Evolutionary conservation across 2,797 vertebrate genomes (phyloP).

Genomic region (Ceryle rudis): DNA sequence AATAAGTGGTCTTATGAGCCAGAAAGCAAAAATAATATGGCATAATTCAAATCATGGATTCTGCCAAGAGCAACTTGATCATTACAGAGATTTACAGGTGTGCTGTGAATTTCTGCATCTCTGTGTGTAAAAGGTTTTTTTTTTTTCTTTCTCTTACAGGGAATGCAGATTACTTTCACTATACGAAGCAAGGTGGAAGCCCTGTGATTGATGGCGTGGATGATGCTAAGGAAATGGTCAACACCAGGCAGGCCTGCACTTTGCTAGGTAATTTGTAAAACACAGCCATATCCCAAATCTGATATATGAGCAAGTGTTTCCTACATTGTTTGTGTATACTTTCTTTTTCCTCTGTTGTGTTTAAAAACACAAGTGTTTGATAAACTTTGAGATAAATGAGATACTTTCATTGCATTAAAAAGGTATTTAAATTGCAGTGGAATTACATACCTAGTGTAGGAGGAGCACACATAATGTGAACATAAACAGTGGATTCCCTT

Average conservation of each 20-base stretch:
- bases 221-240: conserved; percentile 91
- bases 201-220: conserved; percentile 92
- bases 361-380: neutral
- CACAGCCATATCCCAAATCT: neutral
- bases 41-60: neutral
- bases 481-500: neutral
- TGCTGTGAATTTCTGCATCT: neutral
- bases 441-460: neutral
- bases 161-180: conserved; percentile 88
- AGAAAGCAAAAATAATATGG: neutral
- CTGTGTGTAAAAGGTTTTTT: neutral
- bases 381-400: neutral
- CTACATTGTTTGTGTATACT: neutral
- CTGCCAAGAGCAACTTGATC: neutral
- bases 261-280: conserved; percentile 86
- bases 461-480: neutral
- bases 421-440: neutral
- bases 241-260: conserved; percentile 90
- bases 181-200: conserved; percentile 92
- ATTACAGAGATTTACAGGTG: neutral
- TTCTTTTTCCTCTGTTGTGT: neutral
- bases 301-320: neutral
- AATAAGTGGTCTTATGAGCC: neutral
- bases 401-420: neutral
- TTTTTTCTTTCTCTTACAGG: conserved; percentile 74